Base-by-base conservation (phyloP, 2,113 vertebrate species). In the Scytalopus superciliaris region DNA sequence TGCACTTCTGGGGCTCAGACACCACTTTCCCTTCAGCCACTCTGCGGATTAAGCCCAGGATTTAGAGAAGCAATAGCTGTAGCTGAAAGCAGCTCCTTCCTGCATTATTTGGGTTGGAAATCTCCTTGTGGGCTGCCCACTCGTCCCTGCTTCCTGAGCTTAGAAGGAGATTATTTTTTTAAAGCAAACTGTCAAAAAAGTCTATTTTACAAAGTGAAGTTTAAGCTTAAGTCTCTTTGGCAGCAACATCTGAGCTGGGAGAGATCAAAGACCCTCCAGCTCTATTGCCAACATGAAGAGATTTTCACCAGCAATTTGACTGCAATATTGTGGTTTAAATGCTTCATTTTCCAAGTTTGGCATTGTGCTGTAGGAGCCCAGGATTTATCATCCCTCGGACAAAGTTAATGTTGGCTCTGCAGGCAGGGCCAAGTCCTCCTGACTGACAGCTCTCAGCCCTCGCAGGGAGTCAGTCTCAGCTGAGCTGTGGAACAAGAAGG, bases 231-330 rank as follows among this genome's bases (percentile, higher is more conserved):
- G 70, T 89, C 93, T 86, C 88, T 84, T 75, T 89, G 92, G 90
- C 92, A 87, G 93, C 88, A 66, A 45, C 85, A 79, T 93, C 90
- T 89, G 92, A 95, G 94, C 94, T 37, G 73, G 88, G 73, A 55
- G 86, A 96, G 96, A 96, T 95, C 92, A 97, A 95, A 97, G 96
- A 27, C 62, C 82, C 90, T 84, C 72, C 62, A 60, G 81, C 88
- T 89, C 42, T 50, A 2, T 23, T 35, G 84, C 81, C 79, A 72
- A n/a, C 57, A 14, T 1, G 63, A 84, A 24, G 93, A 84, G 93
- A 92, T 96, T 86, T 69, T 37, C 27, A 6, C 11, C 28, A 75
- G 84, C 93, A 78, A 73, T 83, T 93, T 76, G 92, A 83, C 30
- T 31, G 76, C 78, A 74, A 73, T 85, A 45, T 9, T 30, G 84